Percentiles rank a stretch among this genome's conserved stretches.
Conservation (phyloP, 2,797 vertebrate genomes). For the Echiichthys vipera region DNA sequence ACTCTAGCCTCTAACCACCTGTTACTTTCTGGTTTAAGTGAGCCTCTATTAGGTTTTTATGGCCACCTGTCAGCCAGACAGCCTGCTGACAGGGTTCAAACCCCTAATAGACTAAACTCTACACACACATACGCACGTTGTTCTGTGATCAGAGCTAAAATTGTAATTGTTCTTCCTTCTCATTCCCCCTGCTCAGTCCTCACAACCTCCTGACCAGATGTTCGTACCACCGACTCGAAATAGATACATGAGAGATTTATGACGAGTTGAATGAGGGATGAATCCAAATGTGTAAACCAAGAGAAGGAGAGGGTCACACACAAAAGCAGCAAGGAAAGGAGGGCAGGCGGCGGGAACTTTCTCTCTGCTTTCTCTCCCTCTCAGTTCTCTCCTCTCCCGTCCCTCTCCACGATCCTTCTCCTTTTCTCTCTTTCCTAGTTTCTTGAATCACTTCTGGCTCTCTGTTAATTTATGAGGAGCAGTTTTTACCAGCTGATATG, state of each 20-base stretch:
- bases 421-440: conserved; percentile 5
- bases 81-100: conserved; percentile 60
- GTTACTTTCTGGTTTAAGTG: conserved; percentile 63
- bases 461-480: background rate
- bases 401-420: background rate
- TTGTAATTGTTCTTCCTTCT: conserved; percentile 14
- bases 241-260: conserved; percentile 44
- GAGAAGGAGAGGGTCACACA: conserved; percentile 19
- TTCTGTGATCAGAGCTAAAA: conserved; percentile 35
- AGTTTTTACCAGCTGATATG: conserved; percentile 29
- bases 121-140: conserved; percentile 27
- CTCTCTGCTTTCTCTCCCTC: conserved; percentile 17
- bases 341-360: too few relatives aligned
- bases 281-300: conserved; percentile 62
- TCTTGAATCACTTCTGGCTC: conserved; percentile 22
- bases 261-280: conserved; percentile 24
- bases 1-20: conserved; percentile 68
- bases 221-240: conserved; percentile 37
- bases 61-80: conserved; percentile 70
- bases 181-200: conserved; percentile 19
- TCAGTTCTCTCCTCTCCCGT: background rate
- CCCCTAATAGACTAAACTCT: conserved; percentile 41
- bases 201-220: conserved; percentile 52
- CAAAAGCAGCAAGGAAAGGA: conserved; percentile 30
- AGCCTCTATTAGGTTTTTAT: conserved; percentile 66